Conservation (phyloP, 2,113 vertebrate species). For the Macrotus californicus region DNA sequence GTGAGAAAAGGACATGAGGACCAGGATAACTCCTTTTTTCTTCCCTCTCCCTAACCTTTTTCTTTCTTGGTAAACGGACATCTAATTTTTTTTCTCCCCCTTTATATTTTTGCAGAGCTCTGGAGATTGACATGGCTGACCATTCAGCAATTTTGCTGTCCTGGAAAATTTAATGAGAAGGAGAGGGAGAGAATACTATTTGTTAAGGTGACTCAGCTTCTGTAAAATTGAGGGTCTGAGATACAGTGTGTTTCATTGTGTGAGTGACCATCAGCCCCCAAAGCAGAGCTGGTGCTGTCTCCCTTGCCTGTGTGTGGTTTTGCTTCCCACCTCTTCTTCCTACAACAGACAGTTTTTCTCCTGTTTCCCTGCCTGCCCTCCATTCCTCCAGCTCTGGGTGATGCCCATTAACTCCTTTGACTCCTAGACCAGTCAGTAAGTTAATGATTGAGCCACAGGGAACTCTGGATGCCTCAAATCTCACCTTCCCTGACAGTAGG, state of each 20-base stretch:
- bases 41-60: neutral
- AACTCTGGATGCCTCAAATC: neutral
- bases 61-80: neutral
- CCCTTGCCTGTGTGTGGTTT: neutral
- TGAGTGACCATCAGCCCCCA: neutral
- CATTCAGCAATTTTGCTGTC: conserved; percentile 17
- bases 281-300: neutral
- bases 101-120: neutral
- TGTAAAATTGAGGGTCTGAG: neutral
- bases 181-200: neutral
- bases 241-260: neutral
- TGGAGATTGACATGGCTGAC: neutral
- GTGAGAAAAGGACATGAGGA: neutral
- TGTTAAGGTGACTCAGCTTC: neutral
- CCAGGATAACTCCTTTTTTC: neutral
- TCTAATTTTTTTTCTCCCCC: neutral
- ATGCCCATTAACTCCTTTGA: neutral
- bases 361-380: neutral
- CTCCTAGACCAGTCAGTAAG: neutral
- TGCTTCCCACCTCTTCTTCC: neutral
- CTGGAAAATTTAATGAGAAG: neutral
- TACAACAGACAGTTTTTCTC: neutral
- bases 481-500: neutral
- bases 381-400: neutral
- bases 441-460: neutral